Conservation (phyloP, 2,797 vertebrate species). For the Amniataba percoides region DNA sequence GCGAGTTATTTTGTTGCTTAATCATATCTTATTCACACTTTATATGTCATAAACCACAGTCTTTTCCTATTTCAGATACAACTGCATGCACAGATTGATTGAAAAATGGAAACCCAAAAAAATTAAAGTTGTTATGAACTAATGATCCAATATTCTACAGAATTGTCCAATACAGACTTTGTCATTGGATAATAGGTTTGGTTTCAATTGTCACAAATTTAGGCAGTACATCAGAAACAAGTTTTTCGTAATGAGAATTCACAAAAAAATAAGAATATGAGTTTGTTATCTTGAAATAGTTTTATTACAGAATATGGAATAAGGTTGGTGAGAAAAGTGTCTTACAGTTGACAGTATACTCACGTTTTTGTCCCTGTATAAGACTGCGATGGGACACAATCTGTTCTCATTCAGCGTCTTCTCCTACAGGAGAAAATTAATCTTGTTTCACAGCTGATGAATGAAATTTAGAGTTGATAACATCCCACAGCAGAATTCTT, state of each 20-base stretch:
- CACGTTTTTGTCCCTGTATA: not conserved
- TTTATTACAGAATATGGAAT: conserved; percentile 14
- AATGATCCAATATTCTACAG: not conserved
- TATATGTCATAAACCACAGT: not conserved
- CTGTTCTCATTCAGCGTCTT: conserved; percentile 5
- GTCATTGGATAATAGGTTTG: not conserved
- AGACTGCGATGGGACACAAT: not conserved
- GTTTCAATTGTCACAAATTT: not conserved
- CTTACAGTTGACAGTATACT: not conserved
- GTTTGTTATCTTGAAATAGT: conserved; percentile 5
- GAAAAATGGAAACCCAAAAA: not conserved
- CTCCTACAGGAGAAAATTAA: conserved; percentile 8
- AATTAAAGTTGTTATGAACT: not conserved
- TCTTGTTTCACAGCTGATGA: conserved; percentile 39
- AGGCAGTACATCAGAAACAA: not conserved
- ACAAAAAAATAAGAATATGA: conserved; percentile 1
- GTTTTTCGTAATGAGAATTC: not conserved
- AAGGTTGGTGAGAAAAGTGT: conserved; percentile 8
- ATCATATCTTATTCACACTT: no score
- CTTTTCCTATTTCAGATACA: no score
- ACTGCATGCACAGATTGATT: no score
- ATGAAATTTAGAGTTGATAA: conserved; percentile 41
- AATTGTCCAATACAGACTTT: not conserved
- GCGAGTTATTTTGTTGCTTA: no score
- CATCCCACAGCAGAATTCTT: conserved; percentile 33